Base-by-base conservation (phyloP, 2,797 vertebrate species). In the Phoebastria nigripes region DNA sequence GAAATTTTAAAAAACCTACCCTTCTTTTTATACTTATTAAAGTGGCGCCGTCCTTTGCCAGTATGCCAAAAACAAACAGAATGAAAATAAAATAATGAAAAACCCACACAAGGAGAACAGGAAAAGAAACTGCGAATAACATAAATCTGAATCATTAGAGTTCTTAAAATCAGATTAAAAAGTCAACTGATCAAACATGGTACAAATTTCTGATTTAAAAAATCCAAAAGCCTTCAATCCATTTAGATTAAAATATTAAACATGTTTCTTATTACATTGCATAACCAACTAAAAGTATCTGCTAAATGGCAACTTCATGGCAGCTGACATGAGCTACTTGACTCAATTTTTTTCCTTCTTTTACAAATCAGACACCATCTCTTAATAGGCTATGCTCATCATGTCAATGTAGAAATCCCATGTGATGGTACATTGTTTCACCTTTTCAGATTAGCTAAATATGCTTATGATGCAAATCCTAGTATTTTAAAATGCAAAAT, bases 21-120 rank as follows among this genome's bases (percentile, higher is more conserved):
- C 95, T 97, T 97, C 92, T 95, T 97, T 97, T 97, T 96, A 97
- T 96, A 97, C 91, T 97, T 97, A 97, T 96, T 97, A 97, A 97
- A 97, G 97, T 97, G 97, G 94, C 95, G 95, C 65, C 92, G 95
- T 96, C 95, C 97, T 97, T 97, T 97, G 97, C 93, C 96, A 97
- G 97, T 94, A 97, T 96, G 96, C 91, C 96, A 94, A 95, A 97
- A 96, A 95, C 90, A 95, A 97, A 97, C 58, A 96, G 91, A 96
- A 95, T 88, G 87, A 89, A 97, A 96, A 94, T 92, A 92, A 95
- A 94, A 94, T 71, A 96, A 93, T 89, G 95, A 97, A 92, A 95
- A 97, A 96, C 87, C 84, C 94, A 80, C 13, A 91, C 52, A 92
- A 94, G 81, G 77, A 91, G 82, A 97, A 90, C 51, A 83, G 86